Evolutionary conservation across 1,140 invertebrate species (phyloP), one percentile per base, ranked within the genome.

Genomic region (Drosophila bipectinata): DNA sequence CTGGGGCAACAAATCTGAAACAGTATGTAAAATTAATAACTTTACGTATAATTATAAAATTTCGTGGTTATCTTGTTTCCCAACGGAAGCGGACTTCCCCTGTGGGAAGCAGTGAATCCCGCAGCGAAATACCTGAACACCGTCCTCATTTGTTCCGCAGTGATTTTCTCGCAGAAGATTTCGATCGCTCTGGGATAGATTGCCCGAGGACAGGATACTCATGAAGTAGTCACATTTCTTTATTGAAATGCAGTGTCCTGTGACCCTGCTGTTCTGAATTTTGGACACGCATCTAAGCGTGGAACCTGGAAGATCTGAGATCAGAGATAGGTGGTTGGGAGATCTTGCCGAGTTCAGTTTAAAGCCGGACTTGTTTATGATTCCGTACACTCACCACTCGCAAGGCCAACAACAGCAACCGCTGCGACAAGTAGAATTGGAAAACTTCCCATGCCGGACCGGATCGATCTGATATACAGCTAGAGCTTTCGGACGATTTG

Each of bases 191-290:
- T 72, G 37, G 6, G 63, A 49, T 0, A 69, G 37, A 47, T 60
- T 62, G 4, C 21, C 12, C 0, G 51, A 59, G 1, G 37, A 0
- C 2, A 87, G 48, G n/a, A 87, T 63, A 7, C 48, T 24, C 79
- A 83, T 83, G 52, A 79, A 87, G 68, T 60, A 73, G 9, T 44
- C 84, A 9, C 83, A 87, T 10, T 79, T 45, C 1, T 53, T 49
- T 2, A 87, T 52, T 0, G 79, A 58, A 5, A 61, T 76, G 53
- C 83, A 87, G 41, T 68, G 45, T 0, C 83, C 83, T 0, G 39
- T n/a, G 32, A 54, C 28, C 30, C 59, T 57, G 57, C 51, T 68
- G 30, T 34, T 49, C 5, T 57, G 47, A 7, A 51, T 52, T 34
- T 47, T 60, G n/a, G 84, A 48, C 8, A 62, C 48, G 41, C 83